phyloP scores from a whole-genome alignment of 2,797 vertebrate species.

The Bucorvus abyssinicus region DNA sequence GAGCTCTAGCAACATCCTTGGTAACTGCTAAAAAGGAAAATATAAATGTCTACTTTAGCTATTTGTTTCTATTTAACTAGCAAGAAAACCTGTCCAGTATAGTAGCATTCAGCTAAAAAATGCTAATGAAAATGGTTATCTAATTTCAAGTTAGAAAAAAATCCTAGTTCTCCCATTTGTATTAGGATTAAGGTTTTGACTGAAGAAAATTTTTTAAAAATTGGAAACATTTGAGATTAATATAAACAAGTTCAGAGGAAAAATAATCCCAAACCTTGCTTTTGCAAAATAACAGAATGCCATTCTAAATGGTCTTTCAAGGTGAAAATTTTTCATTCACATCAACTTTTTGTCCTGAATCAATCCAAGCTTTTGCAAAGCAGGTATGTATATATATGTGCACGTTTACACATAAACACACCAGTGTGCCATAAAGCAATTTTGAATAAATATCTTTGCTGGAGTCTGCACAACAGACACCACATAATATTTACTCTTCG shows the following conservation, averaged over 20 bases:
- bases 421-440: slow-evolving; percentile 56
- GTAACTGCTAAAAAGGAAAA: slow-evolving; percentile 29
- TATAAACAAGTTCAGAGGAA: slow-evolving; percentile 22
- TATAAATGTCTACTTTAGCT: not conserved
- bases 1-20: slow-evolving; percentile 69
- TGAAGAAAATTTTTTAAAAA: slow-evolving; percentile 50
- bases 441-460: slow-evolving; percentile 65
- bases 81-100: slow-evolving; percentile 24
- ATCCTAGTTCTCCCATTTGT: not conserved
- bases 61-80: slow-evolving; percentile 24
- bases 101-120: slow-evolving; percentile 33
- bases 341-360: slow-evolving; percentile 65
- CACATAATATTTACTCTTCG: slow-evolving; percentile 61
- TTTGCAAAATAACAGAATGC: slow-evolving; percentile 66
- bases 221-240: slow-evolving; percentile 37
- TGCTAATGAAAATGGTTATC: not conserved
- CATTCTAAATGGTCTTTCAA: slow-evolving; percentile 61
- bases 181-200: slow-evolving; percentile 36
- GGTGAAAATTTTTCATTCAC: slow-evolving; percentile 56
- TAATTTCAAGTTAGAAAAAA: slow-evolving; percentile 26
- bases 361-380: slow-evolving; percentile 63
- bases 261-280: slow-evolving; percentile 15
- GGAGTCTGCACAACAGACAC: slow-evolving; percentile 57
- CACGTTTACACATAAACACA: not conserved
- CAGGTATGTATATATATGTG: not conserved